Conservation (phyloP, 2,113 vertebrate genomes). For the Pygoscelis adeliae region DNA sequence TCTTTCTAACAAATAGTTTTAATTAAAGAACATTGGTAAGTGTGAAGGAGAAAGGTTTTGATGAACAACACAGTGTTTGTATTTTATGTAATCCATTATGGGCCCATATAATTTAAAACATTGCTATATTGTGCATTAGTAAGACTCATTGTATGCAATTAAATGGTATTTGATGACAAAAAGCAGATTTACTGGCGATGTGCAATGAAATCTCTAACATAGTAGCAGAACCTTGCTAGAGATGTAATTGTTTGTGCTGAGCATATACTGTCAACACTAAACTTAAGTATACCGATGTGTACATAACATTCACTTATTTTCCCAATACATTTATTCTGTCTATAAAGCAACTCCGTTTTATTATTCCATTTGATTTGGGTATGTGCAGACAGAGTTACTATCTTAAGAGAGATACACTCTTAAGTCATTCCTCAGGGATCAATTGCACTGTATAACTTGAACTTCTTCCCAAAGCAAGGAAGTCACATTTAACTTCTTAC, state of each 20-base stretch:
- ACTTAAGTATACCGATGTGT: background rate
- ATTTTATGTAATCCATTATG: background rate
- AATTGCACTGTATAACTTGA: background rate
- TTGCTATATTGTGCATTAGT: background rate
- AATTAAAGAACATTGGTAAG: background rate
- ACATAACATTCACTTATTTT: background rate
- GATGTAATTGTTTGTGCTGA: background rate
- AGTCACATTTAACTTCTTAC: background rate
- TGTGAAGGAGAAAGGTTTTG: background rate
- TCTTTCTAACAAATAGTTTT: background rate
- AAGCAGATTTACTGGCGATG: background rate
- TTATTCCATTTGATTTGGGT: conserved; percentile 1
- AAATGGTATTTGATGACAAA: background rate
- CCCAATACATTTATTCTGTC: background rate
- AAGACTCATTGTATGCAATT: background rate
- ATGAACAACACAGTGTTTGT: background rate
- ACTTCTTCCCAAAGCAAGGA: background rate
- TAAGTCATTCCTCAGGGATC: background rate
- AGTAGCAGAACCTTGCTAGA: background rate
- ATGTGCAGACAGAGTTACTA: background rate
- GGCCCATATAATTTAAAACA: background rate
- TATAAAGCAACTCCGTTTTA: background rate
- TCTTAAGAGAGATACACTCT: background rate
- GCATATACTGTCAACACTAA: background rate
- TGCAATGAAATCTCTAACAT: background rate